Conservation (phyloP, 2,797 vertebrate genomes). For the Gobio occitaniae region DNA sequence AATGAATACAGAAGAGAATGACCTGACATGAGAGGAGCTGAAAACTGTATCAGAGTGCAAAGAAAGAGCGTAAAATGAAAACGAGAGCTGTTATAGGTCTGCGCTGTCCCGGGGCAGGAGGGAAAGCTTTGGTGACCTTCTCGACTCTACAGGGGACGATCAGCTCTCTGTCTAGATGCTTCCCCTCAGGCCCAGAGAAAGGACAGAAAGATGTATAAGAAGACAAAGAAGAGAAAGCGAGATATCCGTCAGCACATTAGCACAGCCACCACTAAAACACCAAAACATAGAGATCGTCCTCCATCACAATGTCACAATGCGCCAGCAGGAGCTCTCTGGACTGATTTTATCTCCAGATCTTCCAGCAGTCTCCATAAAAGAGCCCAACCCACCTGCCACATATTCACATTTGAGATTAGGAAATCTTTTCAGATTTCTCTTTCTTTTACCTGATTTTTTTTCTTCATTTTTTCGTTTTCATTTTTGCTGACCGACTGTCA, state of each 20-base stretch:
- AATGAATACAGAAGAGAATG: constrained; percentile 5
- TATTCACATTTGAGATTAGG: constrained; percentile 67
- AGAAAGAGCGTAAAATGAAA: constrained; percentile 14
- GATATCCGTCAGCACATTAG: constrained; percentile 32
- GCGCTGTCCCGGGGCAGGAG: constrained; percentile 69
- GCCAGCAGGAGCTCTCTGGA: constrained; percentile 49
- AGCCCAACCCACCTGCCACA: constrained; percentile 63
- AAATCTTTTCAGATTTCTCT: constrained; percentile 18
- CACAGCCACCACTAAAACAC: constrained; percentile 3
- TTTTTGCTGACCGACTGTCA: constrained; percentile 75
- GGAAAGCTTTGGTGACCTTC: constrained; percentile 77
- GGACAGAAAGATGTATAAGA: constrained; percentile 3
- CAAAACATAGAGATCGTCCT: constrained; percentile 68
- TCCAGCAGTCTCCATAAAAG: constrained; percentile 70
- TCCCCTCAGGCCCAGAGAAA: constrained; percentile 51
- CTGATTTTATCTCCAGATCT: constrained; percentile 73
- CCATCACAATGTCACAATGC: constrained; percentile 77
- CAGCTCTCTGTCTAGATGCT: constrained; percentile 69
- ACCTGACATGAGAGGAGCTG: not conserved
- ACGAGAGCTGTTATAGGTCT: constrained; percentile 75
- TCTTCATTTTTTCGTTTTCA: constrained; percentile 42
- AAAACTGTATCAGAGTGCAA: constrained; percentile 28
- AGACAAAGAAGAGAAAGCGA: constrained; percentile 28
- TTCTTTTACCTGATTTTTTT: constrained; percentile 32
- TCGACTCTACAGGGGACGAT: constrained; percentile 68